Conservation (phyloP, 2,888 invertebrate genomes). For the Lumbricus terrestris region DNA sequence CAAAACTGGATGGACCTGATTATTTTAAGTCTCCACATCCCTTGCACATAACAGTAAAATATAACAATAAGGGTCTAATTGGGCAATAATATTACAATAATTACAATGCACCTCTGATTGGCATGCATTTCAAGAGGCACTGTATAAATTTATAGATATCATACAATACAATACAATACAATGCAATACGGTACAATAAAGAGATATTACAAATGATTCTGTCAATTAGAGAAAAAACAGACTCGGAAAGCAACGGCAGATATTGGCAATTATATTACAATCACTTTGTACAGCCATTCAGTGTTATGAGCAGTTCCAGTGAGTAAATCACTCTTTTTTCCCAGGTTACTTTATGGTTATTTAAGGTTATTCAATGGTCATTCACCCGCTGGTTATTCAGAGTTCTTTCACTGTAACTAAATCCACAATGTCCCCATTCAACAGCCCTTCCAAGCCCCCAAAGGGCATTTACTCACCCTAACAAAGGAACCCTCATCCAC, state of each 20-base stretch:
- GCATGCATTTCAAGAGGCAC: no score
- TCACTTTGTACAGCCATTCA: not conserved
- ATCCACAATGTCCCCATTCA: not conserved
- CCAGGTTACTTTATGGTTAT: not conserved
- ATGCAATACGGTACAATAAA: not conserved
- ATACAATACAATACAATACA: not conserved
- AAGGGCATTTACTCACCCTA: not conserved
- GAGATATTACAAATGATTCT: not conserved
- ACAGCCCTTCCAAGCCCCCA: not conserved
- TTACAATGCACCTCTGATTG: no score
- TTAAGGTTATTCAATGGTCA: not conserved
- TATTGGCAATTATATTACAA: not conserved
- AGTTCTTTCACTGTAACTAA: not conserved
- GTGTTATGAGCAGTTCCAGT: no score
- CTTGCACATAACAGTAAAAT: no score
- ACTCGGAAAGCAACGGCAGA: not conserved
- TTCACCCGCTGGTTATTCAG: not conserved
- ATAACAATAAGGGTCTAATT: no score
- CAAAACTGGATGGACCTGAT: no score
- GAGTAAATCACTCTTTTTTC: not conserved
- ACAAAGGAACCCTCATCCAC: conserved; percentile 3
- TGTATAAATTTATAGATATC: not conserved
- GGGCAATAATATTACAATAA: no score
- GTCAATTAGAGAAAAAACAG: not conserved
- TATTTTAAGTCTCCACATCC: no score